Base-by-base conservation (phyloP, 2,888 invertebrate species). In the Tortrix viridana region DNA sequence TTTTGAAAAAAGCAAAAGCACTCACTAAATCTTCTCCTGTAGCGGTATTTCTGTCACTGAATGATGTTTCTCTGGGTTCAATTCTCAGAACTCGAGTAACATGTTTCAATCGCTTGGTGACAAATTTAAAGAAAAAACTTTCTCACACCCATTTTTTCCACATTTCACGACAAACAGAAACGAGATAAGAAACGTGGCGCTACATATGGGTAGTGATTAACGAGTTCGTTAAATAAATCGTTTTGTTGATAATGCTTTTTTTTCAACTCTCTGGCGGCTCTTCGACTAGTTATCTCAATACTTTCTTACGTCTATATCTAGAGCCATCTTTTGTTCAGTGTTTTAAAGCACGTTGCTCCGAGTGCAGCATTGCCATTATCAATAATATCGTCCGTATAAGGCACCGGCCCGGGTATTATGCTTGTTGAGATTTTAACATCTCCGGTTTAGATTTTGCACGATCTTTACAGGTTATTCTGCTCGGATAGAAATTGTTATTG, bases 1-100 rank as follows among this genome's bases (percentile, higher is more conserved):
- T 32, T 43, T 48, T 16, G 16, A n/a, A 12, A 0, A 16, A 41
- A n/a, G 5, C 41, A 44, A 44, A 16, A 4, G 7, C 18, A 44
- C 7, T 9, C 16, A 44, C 12, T 7, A 12, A 44, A 44, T 18
- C 1, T 41, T 16, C 14, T n/a, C 16, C 14, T 41, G 41, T 16
- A 41, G 41, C n/a, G n/a, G 12, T n/a, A 16, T 41, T 41, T n/a
- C 5, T 41, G 41, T 41, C 66, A 64, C 60, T 65, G 75, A 76
- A 22, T 16, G 6, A 78, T 82, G 83, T 85, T 77, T 77, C 74
- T 75, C 74, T 4, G 18, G 20, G 26, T 22, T 61, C 63, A 60
- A 20, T 88, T 88, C 87, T 82, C 62, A 63, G 84, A 86, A 86
- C 67, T 64, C 60, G 72, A 84, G 85, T 85, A 84, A 84, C 76